Conservation (phyloP, 2,113 vertebrate species). For the Tragelaphus strepsiceros region DNA sequence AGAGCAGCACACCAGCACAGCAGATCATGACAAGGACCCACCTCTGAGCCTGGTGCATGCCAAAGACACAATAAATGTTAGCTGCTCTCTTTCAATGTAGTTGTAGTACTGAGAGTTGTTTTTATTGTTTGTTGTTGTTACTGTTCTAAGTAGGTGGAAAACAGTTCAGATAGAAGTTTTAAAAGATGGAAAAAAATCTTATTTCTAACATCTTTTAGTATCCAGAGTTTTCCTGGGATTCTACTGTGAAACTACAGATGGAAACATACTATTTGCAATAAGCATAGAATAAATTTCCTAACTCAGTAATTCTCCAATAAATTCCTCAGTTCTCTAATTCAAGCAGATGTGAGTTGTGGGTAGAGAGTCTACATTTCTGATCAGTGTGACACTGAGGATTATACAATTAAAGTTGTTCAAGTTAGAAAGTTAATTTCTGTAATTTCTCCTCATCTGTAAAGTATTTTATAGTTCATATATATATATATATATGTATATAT, state of each 20-base stretch:
- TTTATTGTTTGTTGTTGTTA: background rate
- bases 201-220: background rate
- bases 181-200: background rate
- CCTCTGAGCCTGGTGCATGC: too few relatives aligned
- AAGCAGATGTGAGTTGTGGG: background rate
- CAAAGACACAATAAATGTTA: background rate
- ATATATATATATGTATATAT: background rate
- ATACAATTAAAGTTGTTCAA: background rate
- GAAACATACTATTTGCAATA: background rate
- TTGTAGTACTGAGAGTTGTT: background rate
- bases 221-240: background rate
- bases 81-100: background rate
- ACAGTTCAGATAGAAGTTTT: background rate
- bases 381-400: background rate
- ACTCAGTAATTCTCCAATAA: background rate
- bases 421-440: background rate
- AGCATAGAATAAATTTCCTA: background rate
- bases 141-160: background rate
- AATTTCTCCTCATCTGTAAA: background rate
- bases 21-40: background rate
- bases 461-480: background rate
- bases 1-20: background rate
- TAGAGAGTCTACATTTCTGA: constrained; percentile 8
- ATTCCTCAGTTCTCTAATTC: background rate
- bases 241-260: background rate